Conservation (phyloP, 2,888 invertebrate genomes). For the Agrochola macilenta region DNA sequence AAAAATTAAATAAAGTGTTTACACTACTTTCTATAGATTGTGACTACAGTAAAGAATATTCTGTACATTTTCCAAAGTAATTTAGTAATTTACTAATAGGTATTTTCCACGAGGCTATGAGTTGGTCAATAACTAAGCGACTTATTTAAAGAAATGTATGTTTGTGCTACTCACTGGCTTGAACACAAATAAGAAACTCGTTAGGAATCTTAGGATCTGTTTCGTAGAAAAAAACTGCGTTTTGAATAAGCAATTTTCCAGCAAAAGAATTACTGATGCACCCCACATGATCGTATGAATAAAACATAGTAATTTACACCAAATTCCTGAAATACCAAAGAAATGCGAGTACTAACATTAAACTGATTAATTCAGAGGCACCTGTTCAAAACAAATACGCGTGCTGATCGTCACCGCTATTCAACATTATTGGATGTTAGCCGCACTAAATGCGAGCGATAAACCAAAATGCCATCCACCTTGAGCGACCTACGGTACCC, state of each 20-base stretch:
- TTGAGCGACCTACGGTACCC: constrained; percentile 70
- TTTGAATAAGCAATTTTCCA: neutral
- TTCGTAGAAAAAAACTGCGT: neutral
- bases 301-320: constrained; percentile 21
- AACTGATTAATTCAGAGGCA: constrained; percentile 46
- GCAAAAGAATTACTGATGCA: neutral
- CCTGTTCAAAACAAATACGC: constrained; percentile 60
- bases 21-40: too few relatives aligned
- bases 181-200: constrained; percentile 2
- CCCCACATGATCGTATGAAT: neutral
- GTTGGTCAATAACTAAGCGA: constrained; percentile 15
- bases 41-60: neutral
- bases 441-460: constrained; percentile 68
- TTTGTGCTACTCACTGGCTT: constrained; percentile 29
- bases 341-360: constrained; percentile 19
- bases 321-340: constrained; percentile 15
- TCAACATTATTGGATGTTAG: constrained; percentile 63
- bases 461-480: constrained; percentile 80
- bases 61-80: neutral
- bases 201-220: neutral
- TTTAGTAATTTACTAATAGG: constrained; percentile 28
- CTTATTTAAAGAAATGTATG: constrained; percentile 40
- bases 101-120: constrained; percentile 26
- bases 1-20: too few relatives aligned
- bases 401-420: constrained; percentile 59